Evolutionary conservation across 2,797 vertebrate genomes (phyloP), one percentile per base, ranked within the genome.

Genomic region (Pristis pectinata): DNA sequence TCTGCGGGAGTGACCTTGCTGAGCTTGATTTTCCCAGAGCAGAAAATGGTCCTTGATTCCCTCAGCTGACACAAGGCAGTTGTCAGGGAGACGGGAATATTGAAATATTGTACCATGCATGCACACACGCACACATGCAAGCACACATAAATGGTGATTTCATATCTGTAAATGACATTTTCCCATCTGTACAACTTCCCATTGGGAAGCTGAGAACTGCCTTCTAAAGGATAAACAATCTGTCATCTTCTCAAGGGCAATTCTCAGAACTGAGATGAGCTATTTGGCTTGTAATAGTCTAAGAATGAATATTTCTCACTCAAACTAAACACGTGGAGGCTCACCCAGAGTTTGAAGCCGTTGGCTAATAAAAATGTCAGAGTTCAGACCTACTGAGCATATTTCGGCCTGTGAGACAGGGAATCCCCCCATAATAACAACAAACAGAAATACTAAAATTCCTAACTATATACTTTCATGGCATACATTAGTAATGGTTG

Each of bases 11-110:
- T 95, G 95, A 91, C 49, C 37, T 49, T 70, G 95, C 94, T 94
- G 74, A 93, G 72, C 74, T 94, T 94, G 95, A 89, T 77, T 95
- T 93, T 95, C 95, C 95, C 94, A 94, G 61, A 93, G 94, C 95
- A 95, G 93, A 49, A 94, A 82, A 77, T 82, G 59, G n/a, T 61
- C 83, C 77, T 77, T 56, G 72, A 77, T 49, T 93, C 74, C 64
- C 72, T 94, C 56, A 61, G 64, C 34, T 56, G 72, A 44, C 41
- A 85, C 49, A 56, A 94, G 93, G 61, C 2, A 93, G 76, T 76
- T 95, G 30, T 74, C 53, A 59, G 80, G 82, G 59, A 3, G 89
- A 93, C 53, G 83, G 59, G 56, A 95, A 76, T 74, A 67, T 64
- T 93, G 72, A 95, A 95, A 77, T 9, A 9, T 17, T 41, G n/a